A percentile compares a stretch with the other conserved stretches of the same genome.
Conservation (phyloP, 2,888 invertebrate species). For the Abrostola triplasia region DNA sequence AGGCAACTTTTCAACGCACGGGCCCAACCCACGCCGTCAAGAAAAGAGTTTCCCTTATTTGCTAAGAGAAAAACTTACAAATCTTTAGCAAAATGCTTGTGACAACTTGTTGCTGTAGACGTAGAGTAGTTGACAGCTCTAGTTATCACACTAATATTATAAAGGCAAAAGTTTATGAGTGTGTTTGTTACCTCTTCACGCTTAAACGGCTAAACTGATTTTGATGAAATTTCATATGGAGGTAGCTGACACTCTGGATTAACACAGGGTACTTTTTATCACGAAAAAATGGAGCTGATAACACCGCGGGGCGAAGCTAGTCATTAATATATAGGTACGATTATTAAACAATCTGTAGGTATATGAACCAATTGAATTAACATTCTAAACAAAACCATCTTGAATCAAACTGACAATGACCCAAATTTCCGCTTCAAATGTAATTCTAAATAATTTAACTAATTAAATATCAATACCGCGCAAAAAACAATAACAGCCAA, state of each 20-base stretch:
- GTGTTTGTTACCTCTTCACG: too few relatives aligned
- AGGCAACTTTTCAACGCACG: constrained; percentile 55
- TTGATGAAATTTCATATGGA: too few relatives aligned
- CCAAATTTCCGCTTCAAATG: constrained; percentile 42
- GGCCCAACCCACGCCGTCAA: constrained; percentile 43
- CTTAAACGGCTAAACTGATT: too few relatives aligned
- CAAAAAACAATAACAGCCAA: constrained; percentile 56
- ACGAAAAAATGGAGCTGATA: too few relatives aligned
- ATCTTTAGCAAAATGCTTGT: constrained; percentile 26
- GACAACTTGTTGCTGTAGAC: constrained; percentile 9
- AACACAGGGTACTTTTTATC: too few relatives aligned
- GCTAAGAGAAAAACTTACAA: constrained; percentile 39
- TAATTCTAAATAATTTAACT: constrained; percentile 44
- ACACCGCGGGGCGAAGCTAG: too few relatives aligned
- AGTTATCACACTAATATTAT: too few relatives aligned
- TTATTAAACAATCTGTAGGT: too few relatives aligned
- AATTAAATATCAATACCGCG: constrained; percentile 53
- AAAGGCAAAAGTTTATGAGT: too few relatives aligned
- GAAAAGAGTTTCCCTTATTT: constrained; percentile 52
- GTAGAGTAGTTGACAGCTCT: too few relatives aligned
- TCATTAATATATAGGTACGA: too few relatives aligned
- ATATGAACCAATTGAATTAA: constrained; percentile 13
- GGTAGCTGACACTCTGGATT: too few relatives aligned
- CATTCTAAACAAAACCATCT: constrained; percentile 29
- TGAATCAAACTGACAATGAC: constrained; percentile 46